phyloP scores from a whole-genome alignment of 2,113 vertebrate genomes.

The Laticauda colubrina region DNA sequence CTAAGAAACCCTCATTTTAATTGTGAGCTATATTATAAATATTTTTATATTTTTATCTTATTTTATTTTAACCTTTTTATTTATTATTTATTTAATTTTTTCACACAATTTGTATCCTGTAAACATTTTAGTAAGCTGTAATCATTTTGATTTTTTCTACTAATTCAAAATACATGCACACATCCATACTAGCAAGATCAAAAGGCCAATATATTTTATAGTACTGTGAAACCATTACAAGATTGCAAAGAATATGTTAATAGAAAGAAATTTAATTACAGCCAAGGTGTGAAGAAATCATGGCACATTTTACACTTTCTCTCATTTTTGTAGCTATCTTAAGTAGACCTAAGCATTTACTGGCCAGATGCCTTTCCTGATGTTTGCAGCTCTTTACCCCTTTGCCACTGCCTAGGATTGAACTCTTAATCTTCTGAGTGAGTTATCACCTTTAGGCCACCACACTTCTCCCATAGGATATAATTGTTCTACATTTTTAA shows the following conservation, averaged over 20 bases:
- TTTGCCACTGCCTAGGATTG: background rate
- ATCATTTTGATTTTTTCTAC: background rate
- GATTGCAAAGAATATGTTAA: background rate
- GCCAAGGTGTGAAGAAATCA: background rate
- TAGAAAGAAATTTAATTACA: background rate
- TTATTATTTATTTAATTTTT: background rate
- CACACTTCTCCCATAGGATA: background rate
- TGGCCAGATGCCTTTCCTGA: no score
- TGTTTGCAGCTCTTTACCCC: no score
- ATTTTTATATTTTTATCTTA: background rate
- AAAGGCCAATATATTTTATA: background rate
- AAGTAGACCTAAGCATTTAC: no score
- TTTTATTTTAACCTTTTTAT: background rate
- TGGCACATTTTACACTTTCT: background rate
- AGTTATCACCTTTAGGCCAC: background rate
- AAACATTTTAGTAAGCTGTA: background rate
- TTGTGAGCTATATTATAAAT: background rate
- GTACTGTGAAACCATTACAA: background rate
- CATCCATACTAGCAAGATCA: background rate
- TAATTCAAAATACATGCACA: background rate
- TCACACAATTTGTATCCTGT: background rate
- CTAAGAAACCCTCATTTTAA: background rate
- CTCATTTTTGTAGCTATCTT: background rate
- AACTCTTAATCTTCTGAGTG: background rate
- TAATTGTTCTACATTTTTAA: background rate